Base-by-base conservation (phyloP, 2,797 vertebrate genomes). In the Rachycentron canadum region DNA sequence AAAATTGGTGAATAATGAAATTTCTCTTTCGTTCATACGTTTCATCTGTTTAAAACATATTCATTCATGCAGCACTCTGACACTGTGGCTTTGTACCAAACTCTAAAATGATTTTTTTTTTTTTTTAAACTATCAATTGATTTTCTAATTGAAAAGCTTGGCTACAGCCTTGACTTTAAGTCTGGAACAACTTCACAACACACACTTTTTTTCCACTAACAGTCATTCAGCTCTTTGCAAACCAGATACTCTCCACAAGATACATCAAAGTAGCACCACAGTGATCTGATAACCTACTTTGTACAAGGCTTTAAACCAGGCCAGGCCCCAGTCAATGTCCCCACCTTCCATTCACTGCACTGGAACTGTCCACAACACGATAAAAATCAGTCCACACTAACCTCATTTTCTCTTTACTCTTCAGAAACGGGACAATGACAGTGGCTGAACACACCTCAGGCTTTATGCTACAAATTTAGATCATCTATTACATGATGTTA, bases 241-340 rank as follows among this genome's bases (percentile, higher is more conserved):
- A 67, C 14, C 63, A 34, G 56, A 75, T 38, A 66, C 58, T 30
- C 16, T 50, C 43, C 32, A 23, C 58, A 28, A n/a, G 26, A 56
- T 4, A 26, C 7, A 19, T 57, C 30, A 52, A 58, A 50, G 16
- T 32, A 16, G 52, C 66, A 59, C 26, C n/a, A 34, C 26, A 4
- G 16, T 43, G 43, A 70, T 70, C 60, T 52, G 43, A 78, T 65
- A 45, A 71, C 61, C 53, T 43, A 52, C 50, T 57, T 76, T 57
- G 13, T 16, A 60, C 34, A 28, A 34, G 59, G n/a, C 53, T 50
- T 40, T 23, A 47, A 73, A 57, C 40, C 49, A 69, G 49, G 59
- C 19, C 50, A 77, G 41, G 23, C 5, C 28, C 21, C 49, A 53
- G 30, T 63, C 50, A 30, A 23, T 57, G 50, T 52, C 16, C 32